Base-by-base conservation (phyloP, 1,140 invertebrate genomes). In the Venturia canescens region DNA sequence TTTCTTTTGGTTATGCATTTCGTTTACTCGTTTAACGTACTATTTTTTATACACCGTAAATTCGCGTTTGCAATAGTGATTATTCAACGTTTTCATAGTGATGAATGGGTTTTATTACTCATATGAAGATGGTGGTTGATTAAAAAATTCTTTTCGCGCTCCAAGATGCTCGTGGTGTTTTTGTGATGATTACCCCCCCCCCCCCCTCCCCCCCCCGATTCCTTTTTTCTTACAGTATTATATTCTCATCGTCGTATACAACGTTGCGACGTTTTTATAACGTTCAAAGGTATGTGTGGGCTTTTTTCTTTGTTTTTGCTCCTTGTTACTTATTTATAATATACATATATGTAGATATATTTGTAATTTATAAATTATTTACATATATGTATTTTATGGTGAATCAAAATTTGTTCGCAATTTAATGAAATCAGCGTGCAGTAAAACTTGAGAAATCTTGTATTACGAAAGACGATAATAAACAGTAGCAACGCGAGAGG, bases 401-500 rank as follows among this genome's bases (percentile, higher is more conserved):
- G 1, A 13, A 44, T 79, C 29, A 1, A n/a, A n/a, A 21, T 79
- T 31, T 23, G 18, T 79, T 77, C 44, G 18, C 18, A 21, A 7
- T 76, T 50, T 75, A 34, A 48, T 80, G 76, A 48, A 78, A 77
- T 53, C 76, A 21, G 60, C 48, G 34, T 66, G 67, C 63, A 78
- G 67, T 78, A 21, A 67, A 57, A 72, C 27, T 76, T 81, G 27
- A 72, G 29, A 44, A 78, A 78, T 69, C 38, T 67, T 69, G 66
- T 16, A 53, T 81, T 81, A 79, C 69, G 69, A 70, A 76, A 78
- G 80, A 82, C 76, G 50, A 82, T 82, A 78, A 70, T 78, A 34
- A 29, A 23, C 21, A 21, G 53, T 82, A 75, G 81, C 53, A 66
- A 76, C 79, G 79, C 81, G 75, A 82, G 53, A 18, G 80, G 70